Evolutionary conservation across 2,888 invertebrate species (phyloP), one percentile per base, ranked within the genome.

Genomic region (Catocala sponsa): DNA sequence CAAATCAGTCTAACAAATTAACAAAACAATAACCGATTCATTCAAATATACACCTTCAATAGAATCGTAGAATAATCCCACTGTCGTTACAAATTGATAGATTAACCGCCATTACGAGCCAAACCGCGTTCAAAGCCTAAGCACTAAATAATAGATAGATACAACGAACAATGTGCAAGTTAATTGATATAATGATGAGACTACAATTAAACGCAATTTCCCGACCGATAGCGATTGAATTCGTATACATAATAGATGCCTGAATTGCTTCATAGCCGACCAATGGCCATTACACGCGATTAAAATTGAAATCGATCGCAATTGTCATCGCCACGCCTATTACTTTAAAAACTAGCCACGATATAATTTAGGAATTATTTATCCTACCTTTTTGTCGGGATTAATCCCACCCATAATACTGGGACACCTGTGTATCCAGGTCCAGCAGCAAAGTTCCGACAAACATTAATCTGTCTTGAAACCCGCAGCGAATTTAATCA

Each of bases 101-200:
- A 53, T 53, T 53, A 53, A 0, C 48, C 9, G n/a, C 41, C 6
- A 47, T 48, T 53, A 59, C 59, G 53, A 7, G 10, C 25, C 2
- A 54, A 56, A 25, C 59, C 49, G n/a, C 48, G n/a, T 32, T 53
- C 7, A 49, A 54, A 44, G 42, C 10, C 32, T 11, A 65, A 43
- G 52, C 10, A 12, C 35, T 52, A 42, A 59, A 62, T 43, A 48
- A 49, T 54, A 11, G 35, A 60, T 33, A 6, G 43, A 13, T 55
- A 56, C 65, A 72, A 65, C 59, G 64, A 50, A 54, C 63, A 65
- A 72, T 68, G 66, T 62, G 55, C 66, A 60, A 72, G 35, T 32
- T 73, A 79, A 79, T 74, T 76, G 63, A 25, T 57, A 47, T 68
- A 70, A 70, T 63, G 64, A 72, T 56, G 59, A 53, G 67, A 66